Evolutionary conservation across 2,113 vertebrate genomes (phyloP), one percentile per base, ranked within the genome.

Genomic region (Meleagris gallopavo): DNA sequence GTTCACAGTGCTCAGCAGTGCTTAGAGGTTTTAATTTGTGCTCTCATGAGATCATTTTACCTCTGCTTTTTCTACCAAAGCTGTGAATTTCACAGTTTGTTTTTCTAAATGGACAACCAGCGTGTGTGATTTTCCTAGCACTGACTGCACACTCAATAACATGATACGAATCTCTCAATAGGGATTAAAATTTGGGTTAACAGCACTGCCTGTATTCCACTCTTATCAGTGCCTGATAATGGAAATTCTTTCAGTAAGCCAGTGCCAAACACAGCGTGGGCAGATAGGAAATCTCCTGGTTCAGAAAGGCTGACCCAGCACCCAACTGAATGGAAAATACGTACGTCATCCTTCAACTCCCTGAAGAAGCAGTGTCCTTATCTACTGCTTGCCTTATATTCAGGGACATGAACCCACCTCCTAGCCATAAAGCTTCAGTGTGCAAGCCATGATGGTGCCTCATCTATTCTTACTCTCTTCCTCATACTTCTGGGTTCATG

Each of bases 141-240:
- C n/a, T 61, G 91, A 17, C 74, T 25, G 30, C 1, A 0, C 1
- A 0, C 67, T 82, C 11, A 1, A 52, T 62, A 77, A 41, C 2
- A 3, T 55, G 55, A 71, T 32, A 17, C 7, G 5, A 52, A 48
- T 32, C 41, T 64, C 67, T 43, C 3, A 2, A 21, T 24, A 15
- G 75, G 61, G 46, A 13, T 1, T 24, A 19, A 87, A 54, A 61
- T 15, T 0, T 27, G 25, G 21, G 54, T 18, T 58, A 64, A 91
- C 3, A 22, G 73, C 25, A 55, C 38, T 30, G 62, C 46, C 55
- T 70, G 27, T 86, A n/a, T 90, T 46, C 73, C 30, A 61, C 83
- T 80, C 43, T 77, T 54, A 60, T 29, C 60, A 41, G 62, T 52
- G 64, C 21, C 85, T 62, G 45, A 46, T 73, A 54, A 19, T 19